Evolutionary conservation across 2,113 vertebrate species (phyloP), one percentile per base, ranked within the genome.

Genomic region (Gallinago undulata): DNA sequence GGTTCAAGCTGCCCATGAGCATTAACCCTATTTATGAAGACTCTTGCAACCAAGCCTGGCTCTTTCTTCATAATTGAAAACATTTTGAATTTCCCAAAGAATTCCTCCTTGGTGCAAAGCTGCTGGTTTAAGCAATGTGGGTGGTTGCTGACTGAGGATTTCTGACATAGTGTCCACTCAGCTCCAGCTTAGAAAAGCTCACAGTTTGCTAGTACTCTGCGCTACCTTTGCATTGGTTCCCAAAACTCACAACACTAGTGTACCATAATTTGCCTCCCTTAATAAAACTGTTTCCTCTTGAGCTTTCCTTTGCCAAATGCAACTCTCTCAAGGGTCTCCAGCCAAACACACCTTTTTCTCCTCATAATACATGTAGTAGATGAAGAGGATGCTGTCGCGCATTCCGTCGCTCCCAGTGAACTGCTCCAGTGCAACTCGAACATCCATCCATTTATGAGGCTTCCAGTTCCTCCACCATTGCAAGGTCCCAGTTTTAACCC

Each of bases 381-480:
- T 97, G 97, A 99, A 99, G 13, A 99, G 98, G 96, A 99, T 99
- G 93, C 99, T 99, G 79, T 99, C 99, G 0, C 98, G 98, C 89
- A 98, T 97, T 57, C 99, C 99, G 0, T 99, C 99, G 0, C 97
- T 98, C 28, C 99, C 99, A 0, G 98, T 99, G 97, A 99, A 99
- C 97, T 99, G 99, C 97, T 99, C 99, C 59, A 99, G 97, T 4
- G 99, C 98, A 19, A 99, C 99, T 5, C 98, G 98, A 53, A 99
- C 99, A 2, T 99, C 99, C 56, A 99, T 96, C 99, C 99, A 99
- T 86, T 98, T 99, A 80, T 99, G 96, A 12, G 99, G 99, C 92
- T 99, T 99, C 99, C 99, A 99, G 94, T 99, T 99, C 77, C 99
- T 98, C 99, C 99, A 99, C 99, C 99, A 99, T 90, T 99, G 99